Evolutionary conservation across 30 jellyfish, hydroid and myxozoan genomes (phyloP), one percentile per base, ranked within the genome.

Genomic region (Euphysa ruthae): DNA sequence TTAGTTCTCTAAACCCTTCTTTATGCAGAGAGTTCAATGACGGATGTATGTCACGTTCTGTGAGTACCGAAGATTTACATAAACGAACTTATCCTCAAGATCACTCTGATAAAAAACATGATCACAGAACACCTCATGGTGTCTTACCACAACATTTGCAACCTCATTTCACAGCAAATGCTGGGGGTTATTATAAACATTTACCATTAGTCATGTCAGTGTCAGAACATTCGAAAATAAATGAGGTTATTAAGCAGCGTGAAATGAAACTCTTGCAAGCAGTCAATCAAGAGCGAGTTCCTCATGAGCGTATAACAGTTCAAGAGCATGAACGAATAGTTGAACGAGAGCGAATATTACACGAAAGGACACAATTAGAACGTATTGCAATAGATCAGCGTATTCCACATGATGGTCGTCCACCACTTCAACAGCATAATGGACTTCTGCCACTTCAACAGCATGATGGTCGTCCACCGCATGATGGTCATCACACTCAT

Each of bases 281-380:
- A 21, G 8, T 25, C 28, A 66, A 63, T 32, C 35, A 43, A 0
- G 77, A 63, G n/a, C 27, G 77, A 14, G 71, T 34, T 38, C 91
- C 6, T 75, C 64, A 18, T 65, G 93, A 43, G 77, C 88, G 10
- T 12, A 68, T 3, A 81, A 79, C 26, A 61, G 78, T 49, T 43
- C 80, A 8, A 16, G 69, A 56, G 26, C 69, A 56, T 16, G 69
- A 56, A 56, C 23, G 30, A 20, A 56, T 56, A 42, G 6, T 46
- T 46, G 60, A 46, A 8, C 18, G 22, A 46, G 60, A 29, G 3
- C 18, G 18, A 29, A 4, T 46, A 8, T 56, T 16, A 31, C 69
- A 56, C 56, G 18, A 20, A 16, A 22, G 26, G 7, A 42, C 21
- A 4, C 69, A 16, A 56, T 33, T 27, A 16, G 2, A 18, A 21